Base-by-base conservation (phyloP, 2,888 invertebrate species). In the Lacanobia wlatinum region DNA sequence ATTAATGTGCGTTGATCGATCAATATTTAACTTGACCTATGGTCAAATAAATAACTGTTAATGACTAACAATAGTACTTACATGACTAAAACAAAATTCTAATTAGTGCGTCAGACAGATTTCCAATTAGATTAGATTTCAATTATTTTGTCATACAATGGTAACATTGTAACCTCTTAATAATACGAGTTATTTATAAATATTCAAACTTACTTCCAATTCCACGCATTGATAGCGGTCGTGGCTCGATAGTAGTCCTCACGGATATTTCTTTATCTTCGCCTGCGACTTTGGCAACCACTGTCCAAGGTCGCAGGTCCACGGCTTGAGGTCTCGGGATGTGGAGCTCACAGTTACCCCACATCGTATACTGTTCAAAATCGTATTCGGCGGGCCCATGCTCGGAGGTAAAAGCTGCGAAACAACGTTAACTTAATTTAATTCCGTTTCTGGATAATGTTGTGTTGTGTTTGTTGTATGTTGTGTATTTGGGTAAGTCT, bases 291-390 rank as follows among this genome's bases (percentile, higher is more conserved):
- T 85, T 92, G 38, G 89, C 90, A 1, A 87, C 90, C 6, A 95
- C 85, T 5, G 92, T 92, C 95, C 95, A 95, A 0, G 94, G 93
- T 18, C 91, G 90, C 21, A 82, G 59, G 65, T 95, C 94, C 48
- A 91, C 59, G 1, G 79, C 80, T 0, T 80, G 83, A 0, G 93
- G 90, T 9, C 77, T 38, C 0, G 14, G 18, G 7, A 93, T 87
- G 4, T 58, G 14, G 4, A 95, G 78, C 28, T 65, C 68, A 76
- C 95, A 94, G 14, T 23, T 7, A 0, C 92, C 92, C 2, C 10
- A 10, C 5, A 1, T 0, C 16, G 52, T 18, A 40, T 16, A 7
- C 84, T 4, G 65, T 34, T 21, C 10, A 0, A 78, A 56, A 0
- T 14, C n/a, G 81, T 93, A 94, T 1, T 83, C 77, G 0, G 50